Evolutionary conservation across 2,797 vertebrate species (phyloP).

Genomic region (Syngnathus acus): DNA sequence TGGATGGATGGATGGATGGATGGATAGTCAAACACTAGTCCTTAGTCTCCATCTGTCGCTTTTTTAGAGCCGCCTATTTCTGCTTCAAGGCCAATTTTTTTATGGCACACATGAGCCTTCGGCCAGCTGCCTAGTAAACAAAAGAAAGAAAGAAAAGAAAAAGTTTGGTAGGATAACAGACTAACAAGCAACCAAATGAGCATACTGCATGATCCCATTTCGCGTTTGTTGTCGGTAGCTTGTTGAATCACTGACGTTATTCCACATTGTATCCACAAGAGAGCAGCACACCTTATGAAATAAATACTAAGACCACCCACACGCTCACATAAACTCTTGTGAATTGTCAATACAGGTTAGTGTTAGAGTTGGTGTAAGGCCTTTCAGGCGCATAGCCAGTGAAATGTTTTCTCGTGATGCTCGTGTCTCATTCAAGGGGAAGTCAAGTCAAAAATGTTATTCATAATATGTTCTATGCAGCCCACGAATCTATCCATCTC

Average conservation of each 20-base stretch:
- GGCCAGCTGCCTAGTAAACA: neutral
- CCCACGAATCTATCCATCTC: no score
- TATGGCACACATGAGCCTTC: neutral
- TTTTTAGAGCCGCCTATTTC: slow-evolving; percentile 2
- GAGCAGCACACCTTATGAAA: slow-evolving; percentile 3
- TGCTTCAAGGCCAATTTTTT: slow-evolving; percentile 15
- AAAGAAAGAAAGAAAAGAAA: neutral
- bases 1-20: neutral
- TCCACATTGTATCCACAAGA: neutral
- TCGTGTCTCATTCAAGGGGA: no score
- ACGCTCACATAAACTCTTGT: neutral
- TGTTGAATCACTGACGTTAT: neutral
- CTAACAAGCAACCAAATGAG: neutral
- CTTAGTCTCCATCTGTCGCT: slow-evolving; percentile 32
- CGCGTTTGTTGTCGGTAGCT: neutral
- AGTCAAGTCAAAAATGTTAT: no score
- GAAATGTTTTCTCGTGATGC: neutral
- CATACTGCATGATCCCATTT: no score
- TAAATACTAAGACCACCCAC: neutral
- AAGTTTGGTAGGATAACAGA: neutral
- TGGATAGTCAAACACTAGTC: slow-evolving; percentile 15
- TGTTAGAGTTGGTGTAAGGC: neutral
- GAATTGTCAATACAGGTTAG: no score
- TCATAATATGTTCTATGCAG: no score
- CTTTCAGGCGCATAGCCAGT: neutral